Evolutionary conservation across 2,888 invertebrate genomes (phyloP).

Genomic region (Drosophila austrosaltans): DNA sequence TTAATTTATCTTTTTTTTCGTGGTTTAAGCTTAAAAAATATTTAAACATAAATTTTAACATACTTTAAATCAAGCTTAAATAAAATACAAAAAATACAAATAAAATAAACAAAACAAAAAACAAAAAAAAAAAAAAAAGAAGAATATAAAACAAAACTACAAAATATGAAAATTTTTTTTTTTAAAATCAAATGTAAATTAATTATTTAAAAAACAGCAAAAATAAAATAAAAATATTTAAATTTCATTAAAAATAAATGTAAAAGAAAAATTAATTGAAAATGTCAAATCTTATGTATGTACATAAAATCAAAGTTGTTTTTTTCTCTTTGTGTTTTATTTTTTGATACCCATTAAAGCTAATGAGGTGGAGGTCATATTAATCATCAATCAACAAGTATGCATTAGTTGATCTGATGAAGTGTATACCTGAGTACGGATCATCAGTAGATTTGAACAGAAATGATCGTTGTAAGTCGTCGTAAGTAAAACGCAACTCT

Average conservation of each 20-base stretch:
- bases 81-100: neutral
- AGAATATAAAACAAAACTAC: neutral
- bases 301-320: neutral
- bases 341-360: constrained; percentile 4
- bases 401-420: too few relatives aligned
- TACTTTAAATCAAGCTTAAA: constrained; percentile 34
- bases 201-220: constrained; percentile 64
- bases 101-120: constrained; percentile 7
- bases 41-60: constrained; percentile 48
- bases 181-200: constrained; percentile 61
- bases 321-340: neutral
- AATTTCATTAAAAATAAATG: constrained; percentile 75
- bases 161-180: constrained; percentile 44
- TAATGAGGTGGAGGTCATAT: neutral
- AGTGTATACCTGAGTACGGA: too few relatives aligned
- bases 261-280: constrained; percentile 52
- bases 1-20: constrained; percentile 14
- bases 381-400: neutral
- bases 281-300: neutral
- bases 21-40: constrained; percentile 51
- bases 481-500: too few relatives aligned
- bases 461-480: too few relatives aligned
- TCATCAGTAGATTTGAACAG: too few relatives aligned
- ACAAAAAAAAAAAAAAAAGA: constrained; percentile 7
- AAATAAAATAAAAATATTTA: constrained; percentile 59